These are phyloP conservation scores for Drosophila nigromelanica DNA, from an alignment of 1,140 invertebrate genomes.

Conservation along the genomic window DNA sequence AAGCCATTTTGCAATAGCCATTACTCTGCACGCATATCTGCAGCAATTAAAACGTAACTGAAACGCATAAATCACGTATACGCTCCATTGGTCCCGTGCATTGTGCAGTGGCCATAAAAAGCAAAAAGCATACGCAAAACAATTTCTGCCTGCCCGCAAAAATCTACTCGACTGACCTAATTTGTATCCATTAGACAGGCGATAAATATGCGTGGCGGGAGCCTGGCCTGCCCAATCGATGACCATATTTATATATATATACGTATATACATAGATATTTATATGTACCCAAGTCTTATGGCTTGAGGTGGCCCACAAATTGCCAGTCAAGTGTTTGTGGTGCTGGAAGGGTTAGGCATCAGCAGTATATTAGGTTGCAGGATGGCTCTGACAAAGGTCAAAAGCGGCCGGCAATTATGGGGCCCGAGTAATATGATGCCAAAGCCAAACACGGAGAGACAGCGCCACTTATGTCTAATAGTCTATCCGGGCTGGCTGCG, in stretches of 20 bases:
- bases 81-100: conserved; percentile 56
- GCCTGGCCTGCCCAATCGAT: conserved; percentile 23
- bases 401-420: conserved; percentile 56
- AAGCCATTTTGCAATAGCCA: conserved; percentile 16
- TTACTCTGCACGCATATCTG: conserved; percentile 48
- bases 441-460: conserved; percentile 45
- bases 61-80: conserved; percentile 66
- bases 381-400: conserved; percentile 60
- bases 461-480: conserved; percentile 29
- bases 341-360: conserved; percentile 56
- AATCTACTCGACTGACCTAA: conserved; percentile 45
- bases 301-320: conserved; percentile 21
- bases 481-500: background rate
- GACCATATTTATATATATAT: background rate
- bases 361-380: conserved; percentile 64
- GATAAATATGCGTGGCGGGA: conserved; percentile 53
- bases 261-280: too few relatives aligned
- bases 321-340: conserved; percentile 53
- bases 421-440: conserved; percentile 58
- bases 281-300: background rate
- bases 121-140: conserved; percentile 15
- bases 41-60: conserved; percentile 59
- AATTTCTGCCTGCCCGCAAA: conserved; percentile 20
- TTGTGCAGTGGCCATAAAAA: conserved; percentile 20
- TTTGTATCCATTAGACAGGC: conserved; percentile 71